Evolutionary conservation across 2,888 invertebrate species (phyloP).

Genomic region (Hemicrepidius hirtus): DNA sequence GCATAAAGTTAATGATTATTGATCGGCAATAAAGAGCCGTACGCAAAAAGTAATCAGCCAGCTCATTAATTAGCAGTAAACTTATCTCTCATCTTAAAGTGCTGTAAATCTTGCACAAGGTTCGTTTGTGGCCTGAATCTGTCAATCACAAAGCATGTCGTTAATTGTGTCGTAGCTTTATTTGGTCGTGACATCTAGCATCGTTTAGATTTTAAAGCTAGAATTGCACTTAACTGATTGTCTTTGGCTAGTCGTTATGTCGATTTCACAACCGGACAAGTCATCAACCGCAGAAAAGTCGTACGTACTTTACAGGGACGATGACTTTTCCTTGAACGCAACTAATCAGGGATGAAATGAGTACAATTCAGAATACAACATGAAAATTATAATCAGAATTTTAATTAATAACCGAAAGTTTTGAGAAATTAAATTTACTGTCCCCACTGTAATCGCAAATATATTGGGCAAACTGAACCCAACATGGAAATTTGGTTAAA

Average conservation of each 20-base stretch:
- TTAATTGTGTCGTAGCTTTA: constrained; percentile 43
- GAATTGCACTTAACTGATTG: constrained; percentile 3
- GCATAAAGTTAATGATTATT: constrained; percentile 39
- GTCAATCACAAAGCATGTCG: constrained; percentile 44
- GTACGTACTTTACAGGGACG: too few species aligned
- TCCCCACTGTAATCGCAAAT: too few species aligned
- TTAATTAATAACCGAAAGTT: too few species aligned
- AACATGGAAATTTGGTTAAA: too few species aligned
- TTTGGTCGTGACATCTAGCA: constrained; percentile 43
- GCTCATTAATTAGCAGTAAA: constrained; percentile 44
- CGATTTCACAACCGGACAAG: constrained; percentile 6
- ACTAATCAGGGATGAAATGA: too few species aligned
- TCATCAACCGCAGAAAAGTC: not conserved
- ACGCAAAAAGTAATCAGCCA: constrained; percentile 38
- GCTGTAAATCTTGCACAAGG: constrained; percentile 34
- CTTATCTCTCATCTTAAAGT: constrained; percentile 40
- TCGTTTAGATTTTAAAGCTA: constrained; percentile 25
- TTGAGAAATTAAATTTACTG: too few species aligned
- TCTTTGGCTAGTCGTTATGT: constrained; percentile 2
- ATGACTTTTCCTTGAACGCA: too few species aligned
- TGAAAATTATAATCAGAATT: too few species aligned
- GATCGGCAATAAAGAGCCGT: constrained; percentile 36
- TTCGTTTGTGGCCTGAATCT: constrained; percentile 44
- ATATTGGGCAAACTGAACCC: too few species aligned
- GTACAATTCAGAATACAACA: too few species aligned